Percentiles rank a stretch among this genome's conserved stretches.
Evolutionary conservation across 2,797 vertebrate species (phyloP).

Genomic region (Onychomys arenicola): DNA sequence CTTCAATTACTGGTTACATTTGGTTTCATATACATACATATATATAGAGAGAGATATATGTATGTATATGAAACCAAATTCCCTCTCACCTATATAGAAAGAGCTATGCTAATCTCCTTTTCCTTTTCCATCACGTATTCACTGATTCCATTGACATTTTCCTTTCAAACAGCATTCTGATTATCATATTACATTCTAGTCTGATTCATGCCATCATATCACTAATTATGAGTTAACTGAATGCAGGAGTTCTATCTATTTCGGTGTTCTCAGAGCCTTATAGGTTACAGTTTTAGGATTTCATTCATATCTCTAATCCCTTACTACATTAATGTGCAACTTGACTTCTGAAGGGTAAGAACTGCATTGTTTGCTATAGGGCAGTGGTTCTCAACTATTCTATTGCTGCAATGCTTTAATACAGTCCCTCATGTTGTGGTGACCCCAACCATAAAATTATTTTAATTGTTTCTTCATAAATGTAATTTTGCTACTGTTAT

Average conservation of each 20-base stretch:
- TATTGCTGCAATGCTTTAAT: not conserved
- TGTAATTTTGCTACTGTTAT: not conserved
- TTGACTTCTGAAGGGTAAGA: not conserved
- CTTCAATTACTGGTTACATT: not conserved
- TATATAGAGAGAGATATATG: too few relatives aligned
- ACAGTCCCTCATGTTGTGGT: not conserved
- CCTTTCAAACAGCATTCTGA: not conserved
- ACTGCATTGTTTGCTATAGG: conserved; percentile 27
- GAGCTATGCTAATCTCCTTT: not conserved
- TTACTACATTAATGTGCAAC: not conserved
- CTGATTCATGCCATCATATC: not conserved
- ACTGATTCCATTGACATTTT: not conserved
- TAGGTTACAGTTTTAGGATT: not conserved
- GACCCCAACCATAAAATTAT: not conserved
- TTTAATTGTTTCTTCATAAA: not conserved
- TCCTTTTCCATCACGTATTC: not conserved
- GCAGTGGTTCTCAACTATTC: not conserved
- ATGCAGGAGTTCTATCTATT: not conserved
- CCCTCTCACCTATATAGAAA: not conserved
- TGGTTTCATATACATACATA: not conserved
- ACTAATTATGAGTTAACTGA: not conserved
- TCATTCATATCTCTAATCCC: not conserved
- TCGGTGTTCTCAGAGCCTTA: not conserved
- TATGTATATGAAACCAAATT: not conserved
- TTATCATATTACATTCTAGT: not conserved